A percentile compares a stretch with the other conserved stretches of the same genome.
phyloP scores from a whole-genome alignment of 2,797 vertebrate species.

The Oreonectes daqikongensis region DNA sequence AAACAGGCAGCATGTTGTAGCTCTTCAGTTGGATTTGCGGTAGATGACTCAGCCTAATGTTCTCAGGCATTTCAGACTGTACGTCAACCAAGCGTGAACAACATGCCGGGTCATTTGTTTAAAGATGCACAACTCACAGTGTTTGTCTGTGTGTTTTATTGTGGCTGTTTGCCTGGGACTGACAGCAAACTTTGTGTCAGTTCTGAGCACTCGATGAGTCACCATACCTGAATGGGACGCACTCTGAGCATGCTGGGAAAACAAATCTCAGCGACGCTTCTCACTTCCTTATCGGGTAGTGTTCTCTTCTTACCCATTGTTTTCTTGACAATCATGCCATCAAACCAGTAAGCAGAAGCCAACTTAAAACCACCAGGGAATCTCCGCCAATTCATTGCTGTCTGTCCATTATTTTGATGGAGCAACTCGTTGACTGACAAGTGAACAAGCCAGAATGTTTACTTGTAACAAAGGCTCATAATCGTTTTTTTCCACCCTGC shows the following conservation, averaged over 20 bases:
- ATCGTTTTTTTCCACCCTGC: slow-evolving; percentile 60
- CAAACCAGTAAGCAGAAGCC: slow-evolving; percentile 35
- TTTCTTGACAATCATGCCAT: slow-evolving; percentile 51
- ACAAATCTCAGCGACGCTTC: slow-evolving; percentile 38
- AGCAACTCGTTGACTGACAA: slow-evolving; percentile 50
- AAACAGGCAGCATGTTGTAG: neutral
- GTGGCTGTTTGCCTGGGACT: slow-evolving; percentile 60
- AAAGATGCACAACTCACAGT: slow-evolving; percentile 16
- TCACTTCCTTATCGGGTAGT: slow-evolving; percentile 49
- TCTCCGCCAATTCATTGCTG: slow-evolving; percentile 12
- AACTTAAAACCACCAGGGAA: slow-evolving; percentile 27
- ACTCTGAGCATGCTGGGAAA: slow-evolving; percentile 38
- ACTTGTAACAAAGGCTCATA: slow-evolving; percentile 48
- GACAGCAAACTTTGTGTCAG: slow-evolving; percentile 46
- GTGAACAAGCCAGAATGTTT: slow-evolving; percentile 49
- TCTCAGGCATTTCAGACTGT: slow-evolving; percentile 25
- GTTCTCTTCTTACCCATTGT: slow-evolving; percentile 48
- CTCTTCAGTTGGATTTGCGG: slow-evolving; percentile 32
- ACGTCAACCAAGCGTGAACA: slow-evolving; percentile 10
- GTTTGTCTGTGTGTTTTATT: slow-evolving; percentile 60
- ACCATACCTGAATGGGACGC: slow-evolving; percentile 34
- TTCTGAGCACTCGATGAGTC: slow-evolving; percentile 42
- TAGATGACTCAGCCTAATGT: slow-evolving; percentile 28
- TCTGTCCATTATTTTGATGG: slow-evolving; percentile 39
- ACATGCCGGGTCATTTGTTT: slow-evolving; percentile 22